Evolutionary conservation across 2,113 vertebrate species (phyloP).

Genomic region (Antigone vipio): DNA sequence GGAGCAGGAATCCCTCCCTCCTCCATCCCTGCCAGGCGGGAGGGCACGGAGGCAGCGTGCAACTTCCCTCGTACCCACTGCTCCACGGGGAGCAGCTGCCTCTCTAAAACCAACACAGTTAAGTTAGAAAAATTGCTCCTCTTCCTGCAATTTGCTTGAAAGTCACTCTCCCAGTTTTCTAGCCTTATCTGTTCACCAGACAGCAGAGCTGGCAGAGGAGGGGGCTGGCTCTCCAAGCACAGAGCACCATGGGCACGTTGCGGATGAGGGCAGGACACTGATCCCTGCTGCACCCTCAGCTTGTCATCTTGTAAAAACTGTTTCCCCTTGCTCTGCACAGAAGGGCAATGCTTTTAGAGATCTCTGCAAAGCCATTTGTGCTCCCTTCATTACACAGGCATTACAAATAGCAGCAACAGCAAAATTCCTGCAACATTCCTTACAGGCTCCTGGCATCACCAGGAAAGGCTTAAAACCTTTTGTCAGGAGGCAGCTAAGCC

Average conservation of each 20-base stretch:
- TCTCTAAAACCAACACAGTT: background rate
- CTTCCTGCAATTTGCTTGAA: background rate
- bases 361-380: background rate
- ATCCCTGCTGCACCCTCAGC: background rate
- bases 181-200: background rate
- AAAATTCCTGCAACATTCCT: background rate
- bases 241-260: accelerated
- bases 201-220: background rate
- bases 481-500: background rate
- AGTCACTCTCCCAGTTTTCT: background rate
- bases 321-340: background rate
- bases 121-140: background rate
- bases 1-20: background rate
- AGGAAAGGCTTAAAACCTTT: background rate
- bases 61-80: accelerated
- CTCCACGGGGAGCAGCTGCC: background rate
- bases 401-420: background rate
- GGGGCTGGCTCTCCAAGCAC: accelerated
- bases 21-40: background rate
- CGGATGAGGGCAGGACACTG: accelerated
- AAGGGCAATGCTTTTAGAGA: background rate
- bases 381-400: background rate
- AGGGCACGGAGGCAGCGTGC: accelerated
- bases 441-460: background rate
- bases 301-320: accelerated